These are phyloP conservation scores for Sturnira hondurensis DNA, from an alignment of 2,113 vertebrate genomes.

Conservation along the genomic window DNA sequence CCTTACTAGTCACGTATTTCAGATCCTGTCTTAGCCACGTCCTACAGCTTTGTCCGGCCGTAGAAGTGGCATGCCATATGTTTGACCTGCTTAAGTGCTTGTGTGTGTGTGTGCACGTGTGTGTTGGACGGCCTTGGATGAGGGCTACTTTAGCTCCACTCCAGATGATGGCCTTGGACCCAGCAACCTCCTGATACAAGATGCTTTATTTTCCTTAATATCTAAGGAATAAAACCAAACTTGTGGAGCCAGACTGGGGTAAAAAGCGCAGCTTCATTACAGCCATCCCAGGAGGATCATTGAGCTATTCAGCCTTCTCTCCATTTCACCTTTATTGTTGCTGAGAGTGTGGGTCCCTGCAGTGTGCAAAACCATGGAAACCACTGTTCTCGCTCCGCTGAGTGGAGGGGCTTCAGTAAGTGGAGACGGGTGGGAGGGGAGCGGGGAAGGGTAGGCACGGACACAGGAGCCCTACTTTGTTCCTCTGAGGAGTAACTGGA, in stretches of 20 bases:
- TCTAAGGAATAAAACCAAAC: neutral
- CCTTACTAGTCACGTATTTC: neutral
- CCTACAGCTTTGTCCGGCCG: neutral
- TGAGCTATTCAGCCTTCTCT: neutral
- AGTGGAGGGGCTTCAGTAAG: neutral
- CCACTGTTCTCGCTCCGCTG: neutral
- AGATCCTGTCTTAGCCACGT: neutral
- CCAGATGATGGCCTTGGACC: neutral
- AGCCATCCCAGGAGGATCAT: neutral
- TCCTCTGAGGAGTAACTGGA: slow-evolving; percentile 37
- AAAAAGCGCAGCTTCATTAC: neutral
- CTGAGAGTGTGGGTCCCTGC: neutral
- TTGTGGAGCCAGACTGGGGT: neutral
- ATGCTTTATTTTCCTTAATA: neutral
- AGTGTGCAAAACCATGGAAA: neutral
- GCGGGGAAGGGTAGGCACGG: fast-evolving
- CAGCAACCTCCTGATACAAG: neutral
- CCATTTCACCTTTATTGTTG: neutral
- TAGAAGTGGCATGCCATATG: neutral
- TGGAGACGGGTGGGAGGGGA: neutral
- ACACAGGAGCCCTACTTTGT: neutral
- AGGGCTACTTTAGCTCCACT: neutral
- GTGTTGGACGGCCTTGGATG: neutral
- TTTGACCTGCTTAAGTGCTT: neutral
- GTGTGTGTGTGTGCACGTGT: neutral